phyloP scores from a whole-genome alignment of 2,113 vertebrate species.

The Prunella himalayana region DNA sequence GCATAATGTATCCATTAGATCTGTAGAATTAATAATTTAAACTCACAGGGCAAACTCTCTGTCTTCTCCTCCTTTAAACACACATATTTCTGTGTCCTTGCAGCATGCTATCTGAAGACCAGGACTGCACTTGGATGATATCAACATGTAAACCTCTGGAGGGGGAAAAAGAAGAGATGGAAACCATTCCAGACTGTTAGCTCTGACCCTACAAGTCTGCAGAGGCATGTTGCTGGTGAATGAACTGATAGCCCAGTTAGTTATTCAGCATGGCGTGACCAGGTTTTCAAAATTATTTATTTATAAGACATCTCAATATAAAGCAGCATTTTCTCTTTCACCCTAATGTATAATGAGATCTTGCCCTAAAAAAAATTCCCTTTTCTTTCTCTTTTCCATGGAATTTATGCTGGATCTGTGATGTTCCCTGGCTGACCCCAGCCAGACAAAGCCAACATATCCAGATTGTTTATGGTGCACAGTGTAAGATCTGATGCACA shows the following conservation, averaged over 20 bases:
- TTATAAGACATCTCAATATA: conserved; percentile 13
- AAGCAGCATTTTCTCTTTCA: background rate
- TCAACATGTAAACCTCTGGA: conserved; percentile 21
- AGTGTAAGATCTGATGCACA: background rate
- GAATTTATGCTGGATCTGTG: background rate
- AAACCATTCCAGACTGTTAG: conserved; percentile 57
- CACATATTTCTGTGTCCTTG: conserved; percentile 41
- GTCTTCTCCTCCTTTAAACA: background rate
- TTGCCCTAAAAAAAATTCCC: background rate
- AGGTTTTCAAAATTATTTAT: conserved; percentile 10
- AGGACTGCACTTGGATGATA: background rate
- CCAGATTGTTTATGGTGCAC: background rate
- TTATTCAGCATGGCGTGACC: conserved; percentile 6
- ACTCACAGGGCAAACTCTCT: background rate
- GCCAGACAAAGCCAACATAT: background rate
- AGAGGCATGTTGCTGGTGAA: conserved; percentile 68
- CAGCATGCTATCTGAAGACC: conserved; percentile 51
- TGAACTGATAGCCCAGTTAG: conserved; percentile 24
- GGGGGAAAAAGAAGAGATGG: conserved; percentile 23
- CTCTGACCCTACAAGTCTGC: conserved; percentile 55
- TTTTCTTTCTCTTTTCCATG: background rate
- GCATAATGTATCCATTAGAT: conserved; percentile 61
- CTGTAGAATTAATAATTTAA: conserved; percentile 65
- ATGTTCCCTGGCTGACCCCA: background rate
- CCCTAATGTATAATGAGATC: background rate